Evolutionary conservation across 2,888 invertebrate genomes (phyloP), one percentile per base, ranked within the genome.

Genomic region (Drosophila monieri): DNA sequence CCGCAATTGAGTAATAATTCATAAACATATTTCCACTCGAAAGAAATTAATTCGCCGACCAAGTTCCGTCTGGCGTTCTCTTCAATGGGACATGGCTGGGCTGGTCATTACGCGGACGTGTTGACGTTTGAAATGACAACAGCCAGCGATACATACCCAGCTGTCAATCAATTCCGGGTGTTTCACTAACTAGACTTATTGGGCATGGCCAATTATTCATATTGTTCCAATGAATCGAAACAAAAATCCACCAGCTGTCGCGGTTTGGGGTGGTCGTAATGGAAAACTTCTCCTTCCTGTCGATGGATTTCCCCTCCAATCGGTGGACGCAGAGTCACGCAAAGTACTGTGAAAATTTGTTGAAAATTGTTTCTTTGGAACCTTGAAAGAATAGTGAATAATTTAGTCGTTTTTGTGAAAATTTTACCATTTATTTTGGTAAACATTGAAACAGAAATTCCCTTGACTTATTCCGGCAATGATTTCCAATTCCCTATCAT

Each of bases 1-100:
- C 57, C 55, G 60, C 77, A 81, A 89, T 85, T 80, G 78, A 78
- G 67, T 75, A 89, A 89, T 88, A 88, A 85, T 88, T 89, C 85
- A 89, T 89, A 83, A 80, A 88, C 67, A 83, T 83, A 85, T 87
- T 84, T 85, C 78, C 77, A 75, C 70, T 79, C 58, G 72, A 62
- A 67, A 57, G 69, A 69, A 80, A 87, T 84, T 88, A 78, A 88
- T 83, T 89, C 85, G 72, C 80, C 43, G 46, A 55, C 30, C 57
- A 54, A 41, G 64, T 62, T 64, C 51, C 41, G 44, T 44, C 39
- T 48, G 47, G 35, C 18, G n/a, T 49, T 39, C 12, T 15, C 14
- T 55, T 43, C 62, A 10, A 15, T 23, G 70, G 35, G 39, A 44
- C 41, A 55, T 37, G 21, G 21, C 21, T 23, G 21, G 37, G 27